Conservation (phyloP, 2,113 vertebrate species). For the Catharus fuscescens region DNA sequence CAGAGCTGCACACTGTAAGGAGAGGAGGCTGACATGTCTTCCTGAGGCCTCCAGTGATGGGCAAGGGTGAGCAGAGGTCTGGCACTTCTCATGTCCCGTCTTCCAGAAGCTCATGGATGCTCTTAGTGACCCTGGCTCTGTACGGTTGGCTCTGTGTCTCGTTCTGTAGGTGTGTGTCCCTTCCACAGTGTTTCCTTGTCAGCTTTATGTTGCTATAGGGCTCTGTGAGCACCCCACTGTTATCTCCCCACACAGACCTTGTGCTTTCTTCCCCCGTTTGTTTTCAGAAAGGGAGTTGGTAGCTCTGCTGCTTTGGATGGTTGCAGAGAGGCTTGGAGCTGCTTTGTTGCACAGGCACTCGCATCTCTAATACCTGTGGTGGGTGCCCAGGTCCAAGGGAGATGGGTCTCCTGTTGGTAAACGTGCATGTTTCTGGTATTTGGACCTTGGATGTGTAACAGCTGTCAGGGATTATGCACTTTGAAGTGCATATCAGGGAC, state of each 20-base stretch:
- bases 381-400: neutral
- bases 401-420: neutral
- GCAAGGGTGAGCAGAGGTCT: neutral
- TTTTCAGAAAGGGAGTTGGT: neutral
- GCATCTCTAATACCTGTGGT: neutral
- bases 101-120: neutral
- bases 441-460: neutral
- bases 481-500: neutral
- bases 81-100: fast-evolving
- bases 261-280: neutral
- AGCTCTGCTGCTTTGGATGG: neutral
- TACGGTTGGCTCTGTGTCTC: fast-evolving
- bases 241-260: neutral
- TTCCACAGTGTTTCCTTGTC: neutral
- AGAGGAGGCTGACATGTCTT: neutral
- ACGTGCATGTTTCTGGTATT: fast-evolving
- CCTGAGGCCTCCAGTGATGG: neutral
- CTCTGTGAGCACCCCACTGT: fast-evolving
- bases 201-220: neutral
- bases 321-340: neutral
- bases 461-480: neutral
- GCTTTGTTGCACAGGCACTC: neutral
- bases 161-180: neutral
- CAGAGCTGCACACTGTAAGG: neutral
- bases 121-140: neutral